Percentiles rank a stretch among this genome's conserved stretches.
Conservation (phyloP, 1,140 invertebrate species). For the Papilio dardanus region DNA sequence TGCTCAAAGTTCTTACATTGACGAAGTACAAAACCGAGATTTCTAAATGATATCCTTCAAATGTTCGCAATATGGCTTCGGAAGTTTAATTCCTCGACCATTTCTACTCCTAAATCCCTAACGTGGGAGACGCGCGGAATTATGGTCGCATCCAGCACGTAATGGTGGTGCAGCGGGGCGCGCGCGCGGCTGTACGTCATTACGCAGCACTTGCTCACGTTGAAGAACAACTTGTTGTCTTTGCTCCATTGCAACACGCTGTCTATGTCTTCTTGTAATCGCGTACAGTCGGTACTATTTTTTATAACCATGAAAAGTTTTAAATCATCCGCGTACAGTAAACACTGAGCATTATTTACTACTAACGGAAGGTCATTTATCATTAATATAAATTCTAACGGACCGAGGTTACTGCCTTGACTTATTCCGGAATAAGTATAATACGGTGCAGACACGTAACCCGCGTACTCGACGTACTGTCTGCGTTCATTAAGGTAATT, state of each 20-base stretch:
- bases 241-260: conserved; percentile 44
- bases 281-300: no score
- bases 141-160: no score
- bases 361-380: conserved; percentile 49
- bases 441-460: no score
- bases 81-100: background rate
- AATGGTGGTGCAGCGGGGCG: conserved; percentile 23
- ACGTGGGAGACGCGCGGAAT: no score
- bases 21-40: no score
- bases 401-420: no score
- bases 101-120: background rate
- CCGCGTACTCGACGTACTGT: no score
- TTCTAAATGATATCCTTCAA: no score
- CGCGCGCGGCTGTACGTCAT: conserved; percentile 42
- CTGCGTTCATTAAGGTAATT: no score
- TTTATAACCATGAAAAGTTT: conserved; percentile 40
- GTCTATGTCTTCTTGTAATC: conserved; percentile 40
- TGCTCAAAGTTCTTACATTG: no score
- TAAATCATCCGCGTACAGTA: conserved; percentile 49
- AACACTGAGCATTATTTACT: conserved; percentile 9
- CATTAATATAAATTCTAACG: conserved; percentile 5
- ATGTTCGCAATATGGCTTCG: background rate
- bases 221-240: conserved; percentile 47
- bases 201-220: conserved; percentile 41
- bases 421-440: no score